Percentiles rank a stretch among this genome's conserved stretches.
Evolutionary conservation across 2,888 invertebrate species (phyloP).

Genomic region (Drosophila picticornis): DNA sequence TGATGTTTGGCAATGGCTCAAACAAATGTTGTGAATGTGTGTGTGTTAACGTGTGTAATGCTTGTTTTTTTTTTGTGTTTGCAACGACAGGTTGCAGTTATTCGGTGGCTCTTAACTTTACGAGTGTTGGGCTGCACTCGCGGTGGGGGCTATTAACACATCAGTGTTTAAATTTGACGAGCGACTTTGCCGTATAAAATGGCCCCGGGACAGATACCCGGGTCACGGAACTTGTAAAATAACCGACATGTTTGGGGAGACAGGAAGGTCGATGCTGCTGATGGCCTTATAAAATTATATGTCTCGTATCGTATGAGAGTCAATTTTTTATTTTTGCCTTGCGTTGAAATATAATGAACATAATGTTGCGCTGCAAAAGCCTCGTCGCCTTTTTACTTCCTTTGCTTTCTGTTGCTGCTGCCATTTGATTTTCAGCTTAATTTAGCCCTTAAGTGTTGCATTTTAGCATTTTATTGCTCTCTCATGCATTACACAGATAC

Average conservation of each 20-base stretch:
- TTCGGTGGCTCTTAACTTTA: constrained; percentile 28
- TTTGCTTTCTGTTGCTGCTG: constrained; percentile 28
- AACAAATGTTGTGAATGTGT: constrained; percentile 55
- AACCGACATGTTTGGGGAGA: constrained; percentile 63
- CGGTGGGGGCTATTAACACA: constrained; percentile 70
- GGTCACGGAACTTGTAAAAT: constrained; percentile 74
- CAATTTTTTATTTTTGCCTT: constrained; percentile 52
- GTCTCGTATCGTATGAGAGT: constrained; percentile 33
- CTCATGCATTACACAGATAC: constrained; percentile 26
- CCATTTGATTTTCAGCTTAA: constrained; percentile 59
- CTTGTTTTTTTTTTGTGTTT: constrained; percentile 6
- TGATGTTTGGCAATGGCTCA: constrained; percentile 77
- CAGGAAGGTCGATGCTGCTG: constrained; percentile 43
- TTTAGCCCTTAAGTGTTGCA: constrained; percentile 63
- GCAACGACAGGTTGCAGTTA: constrained; percentile 11
- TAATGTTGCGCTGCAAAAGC: constrained; percentile 32
- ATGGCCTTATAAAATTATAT: constrained; percentile 59
- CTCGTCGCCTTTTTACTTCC: constrained; percentile 6
- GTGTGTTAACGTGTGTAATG: constrained; percentile 8
- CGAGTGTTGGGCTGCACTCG: constrained; percentile 17
- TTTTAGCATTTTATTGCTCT: constrained; percentile 51
- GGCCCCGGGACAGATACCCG: constrained; percentile 8
- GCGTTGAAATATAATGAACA: constrained; percentile 59
- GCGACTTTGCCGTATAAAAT: constrained; percentile 48
- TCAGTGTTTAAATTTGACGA: constrained; percentile 80